These are phyloP conservation scores for Chrysolina oricalcia DNA, from an alignment of 2,888 invertebrate species.

Conservation along the genomic window DNA sequence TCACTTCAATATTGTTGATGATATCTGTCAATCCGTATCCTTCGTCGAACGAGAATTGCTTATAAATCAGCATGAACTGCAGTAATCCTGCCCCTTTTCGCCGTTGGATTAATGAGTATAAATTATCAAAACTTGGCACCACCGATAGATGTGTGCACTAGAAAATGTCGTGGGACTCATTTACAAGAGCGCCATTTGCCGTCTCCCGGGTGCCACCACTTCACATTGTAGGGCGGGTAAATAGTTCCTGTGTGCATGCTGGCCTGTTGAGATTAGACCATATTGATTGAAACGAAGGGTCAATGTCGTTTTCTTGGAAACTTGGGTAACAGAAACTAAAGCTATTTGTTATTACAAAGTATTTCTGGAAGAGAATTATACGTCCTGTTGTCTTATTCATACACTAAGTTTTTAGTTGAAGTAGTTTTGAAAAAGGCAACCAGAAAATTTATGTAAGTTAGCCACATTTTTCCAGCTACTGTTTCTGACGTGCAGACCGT, in stretches of 20 bases:
- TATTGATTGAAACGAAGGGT: background rate
- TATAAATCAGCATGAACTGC: too few relatives aligned
- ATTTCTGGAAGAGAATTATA: background rate
- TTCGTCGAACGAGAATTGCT: too few relatives aligned
- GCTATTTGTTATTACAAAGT: background rate
- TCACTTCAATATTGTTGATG: too few relatives aligned
- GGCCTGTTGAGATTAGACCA: background rate
- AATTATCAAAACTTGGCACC: background rate
- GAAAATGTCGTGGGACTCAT: slow-evolving; percentile 4
- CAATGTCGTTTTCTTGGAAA: background rate
- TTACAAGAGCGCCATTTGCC: background rate
- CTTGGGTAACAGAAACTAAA: background rate
- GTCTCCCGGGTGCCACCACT: background rate
- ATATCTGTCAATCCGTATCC: too few relatives aligned
- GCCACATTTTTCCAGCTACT: too few relatives aligned
- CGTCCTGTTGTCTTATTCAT: background rate
- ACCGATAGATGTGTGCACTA: background rate
- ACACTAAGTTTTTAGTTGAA: too few relatives aligned
- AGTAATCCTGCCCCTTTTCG: too few relatives aligned
- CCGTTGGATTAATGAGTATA: background rate
- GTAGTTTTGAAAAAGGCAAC: too few relatives aligned
- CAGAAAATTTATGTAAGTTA: too few relatives aligned
- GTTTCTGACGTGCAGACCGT: too few relatives aligned
- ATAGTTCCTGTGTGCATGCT: background rate
- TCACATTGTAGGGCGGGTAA: background rate